Percentiles rank a stretch among this genome's conserved stretches.
Conservation (phyloP, 1,140 invertebrate genomes). For the Eufriesea mexicana region DNA sequence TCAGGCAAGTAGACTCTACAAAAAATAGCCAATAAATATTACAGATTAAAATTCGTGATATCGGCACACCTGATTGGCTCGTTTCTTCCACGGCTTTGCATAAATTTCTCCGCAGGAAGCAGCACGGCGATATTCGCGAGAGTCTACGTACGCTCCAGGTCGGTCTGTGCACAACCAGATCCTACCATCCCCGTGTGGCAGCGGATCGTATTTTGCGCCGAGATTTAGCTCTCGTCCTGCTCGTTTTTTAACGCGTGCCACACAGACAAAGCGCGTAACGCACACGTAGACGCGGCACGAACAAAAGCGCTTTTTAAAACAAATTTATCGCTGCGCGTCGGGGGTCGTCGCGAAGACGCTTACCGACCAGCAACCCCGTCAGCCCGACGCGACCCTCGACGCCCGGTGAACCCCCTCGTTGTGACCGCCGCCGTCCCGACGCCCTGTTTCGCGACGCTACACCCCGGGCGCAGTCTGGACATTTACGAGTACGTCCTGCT, state of each 20-base stretch:
- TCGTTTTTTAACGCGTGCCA: slow-evolving; percentile 38
- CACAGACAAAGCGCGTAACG: slow-evolving; percentile 45
- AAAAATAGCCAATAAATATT: too few relatives aligned
- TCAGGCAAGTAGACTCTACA: too few relatives aligned
- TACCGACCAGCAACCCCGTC: slow-evolving; percentile 29
- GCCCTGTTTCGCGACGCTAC: slow-evolving; percentile 20
- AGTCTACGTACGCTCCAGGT: slow-evolving; percentile 37
- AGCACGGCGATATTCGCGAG: slow-evolving; percentile 8
- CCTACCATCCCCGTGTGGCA: neutral
- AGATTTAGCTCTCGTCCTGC: slow-evolving; percentile 46
- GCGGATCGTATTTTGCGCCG: slow-evolving; percentile 46
- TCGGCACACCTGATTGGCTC: too few relatives aligned
- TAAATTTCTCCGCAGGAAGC: slow-evolving; percentile 42
- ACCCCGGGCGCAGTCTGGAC: slow-evolving; percentile 51
- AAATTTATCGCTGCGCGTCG: slow-evolving; percentile 69
- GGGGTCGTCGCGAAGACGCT: slow-evolving; percentile 61
- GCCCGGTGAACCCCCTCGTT: neutral
- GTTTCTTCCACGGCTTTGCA: neutral
- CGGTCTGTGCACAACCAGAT: neutral
- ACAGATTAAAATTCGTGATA: too few relatives aligned
- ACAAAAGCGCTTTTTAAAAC: slow-evolving; percentile 74
- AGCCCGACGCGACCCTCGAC: slow-evolving; percentile 1
- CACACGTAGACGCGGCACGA: slow-evolving; percentile 47
- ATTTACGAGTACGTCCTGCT: slow-evolving; percentile 61
- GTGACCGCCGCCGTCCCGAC: slow-evolving; percentile 22